Evolutionary conservation across 2,797 vertebrate genomes (phyloP), one percentile per base, ranked within the genome.

Genomic region (Trematomus bernacchii): DNA sequence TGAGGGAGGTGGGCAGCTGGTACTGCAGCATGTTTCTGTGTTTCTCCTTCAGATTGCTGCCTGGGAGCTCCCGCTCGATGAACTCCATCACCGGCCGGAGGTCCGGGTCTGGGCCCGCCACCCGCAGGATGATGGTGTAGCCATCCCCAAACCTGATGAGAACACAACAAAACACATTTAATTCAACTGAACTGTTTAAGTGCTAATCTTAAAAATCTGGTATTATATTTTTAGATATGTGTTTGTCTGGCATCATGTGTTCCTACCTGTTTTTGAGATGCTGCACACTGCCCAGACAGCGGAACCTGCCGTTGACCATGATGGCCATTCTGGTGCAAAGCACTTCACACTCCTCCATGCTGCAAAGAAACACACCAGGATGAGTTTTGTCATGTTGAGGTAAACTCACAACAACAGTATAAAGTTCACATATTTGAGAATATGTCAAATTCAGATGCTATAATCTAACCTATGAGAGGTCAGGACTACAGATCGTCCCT

Each of bases 321-420:
- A 99, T 98, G 4, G 98, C 97, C 97, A 99, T 99, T 73, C 98
- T 96, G 54, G 98, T 99, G 85, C 98, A 99, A 48, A 99, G 94
- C 10, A 97, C 98, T 87, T 99, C 98, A 89, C 98, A 99, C 90
- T 99, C 98, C 91, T 99, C 98, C 98, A 99, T 99, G 84, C 98
- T 99, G 92, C 44, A 50, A 55, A 37, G 77, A 47, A 10, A 71
- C 16, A 91, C 47, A 71, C 3, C 19, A 50, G 46, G 12, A 53
- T 50, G 43, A 83, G 53, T 58, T 47, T 3, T 50, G 48, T 55
- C 19, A 43, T 8, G 3, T 21, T 19, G 10, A 13, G 1, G 5
- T 15, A 27, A 44, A 23, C 8, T 0, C 69, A 18, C 2, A 10
- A 10, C 16, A 11, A 57, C n/a, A 6, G 1, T 3, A 9, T 18